Base-by-base conservation (phyloP, 2,888 invertebrate species). In the Helobdella robusta region DNA sequence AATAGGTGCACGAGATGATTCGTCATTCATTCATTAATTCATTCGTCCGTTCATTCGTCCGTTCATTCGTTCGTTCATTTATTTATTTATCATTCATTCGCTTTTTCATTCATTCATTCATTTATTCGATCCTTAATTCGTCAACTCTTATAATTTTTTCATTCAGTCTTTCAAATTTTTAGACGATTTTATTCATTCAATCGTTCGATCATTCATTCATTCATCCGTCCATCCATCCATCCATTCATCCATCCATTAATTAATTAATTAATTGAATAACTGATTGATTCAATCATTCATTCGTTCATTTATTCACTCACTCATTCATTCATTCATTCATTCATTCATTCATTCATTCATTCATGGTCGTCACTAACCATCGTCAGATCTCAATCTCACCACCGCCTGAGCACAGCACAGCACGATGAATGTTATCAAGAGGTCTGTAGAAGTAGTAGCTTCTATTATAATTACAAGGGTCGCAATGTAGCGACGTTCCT, bases 21-120 rank as follows among this genome's bases (percentile, higher is more conserved):
- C n/a, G n/a, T n/a, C n/a, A n/a, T n/a, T n/a, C n/a, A n/a, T n/a
- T n/a, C n/a, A n/a, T n/a, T n/a, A 40, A 40, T 11, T n/a, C 44
- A 40, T 40, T 40, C 44, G 44, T 40, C n/a, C 44, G 44, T 40
- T 40, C 44, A n/a, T 40, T 40, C 44, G 44, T 40, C n/a, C 44
- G 44, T 40, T 40, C 44, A n/a, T 40, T 15, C 44, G 44, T 40
- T 40, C 44, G 44, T 40, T 40, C 44, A 40, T 11, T 40, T 54
- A 54, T 20, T 54, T 20, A 3, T 54, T 54, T 54, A 54, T 54
- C 2, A 34, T 59, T 4, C 18, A 4, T 4, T n/a, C 35, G 5
- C 18, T 59, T 59, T n/a, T 59, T 59, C 4, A 20, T 59, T n/a
- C 35, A 20, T n/a, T 59, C 35, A 32, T 30, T 4, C 30, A 8